A percentile compares a stretch with the other conserved stretches of the same genome.
phyloP scores from a whole-genome alignment of 2,888 invertebrate species.

The Erebia ligea region DNA sequence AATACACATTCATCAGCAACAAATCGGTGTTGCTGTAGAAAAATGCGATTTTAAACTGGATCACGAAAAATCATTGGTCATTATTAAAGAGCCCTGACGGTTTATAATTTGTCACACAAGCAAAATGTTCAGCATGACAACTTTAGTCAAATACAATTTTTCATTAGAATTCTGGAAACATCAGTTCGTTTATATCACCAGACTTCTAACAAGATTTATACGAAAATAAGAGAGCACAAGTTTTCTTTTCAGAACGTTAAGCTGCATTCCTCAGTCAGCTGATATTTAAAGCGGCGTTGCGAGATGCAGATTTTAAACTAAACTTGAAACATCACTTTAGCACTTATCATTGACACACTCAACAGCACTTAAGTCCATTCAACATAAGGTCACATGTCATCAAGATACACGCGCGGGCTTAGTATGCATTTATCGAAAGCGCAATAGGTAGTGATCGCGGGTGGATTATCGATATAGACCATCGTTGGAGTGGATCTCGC shows the following conservation, averaged over 20 bases:
- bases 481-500: slow-evolving; percentile 65
- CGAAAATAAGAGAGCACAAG: background rate
- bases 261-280: slow-evolving; percentile 4
- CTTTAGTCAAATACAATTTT: slow-evolving; percentile 49
- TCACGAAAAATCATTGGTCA: slow-evolving; percentile 45
- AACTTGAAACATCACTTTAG: slow-evolving; percentile 18
- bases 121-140: slow-evolving; percentile 55
- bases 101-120: slow-evolving; percentile 51
- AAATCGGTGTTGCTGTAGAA: too few species aligned
- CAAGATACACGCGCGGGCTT: slow-evolving; percentile 14
- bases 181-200: slow-evolving; percentile 39
- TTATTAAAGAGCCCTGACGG: slow-evolving; percentile 46
- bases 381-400: slow-evolving; percentile 33
- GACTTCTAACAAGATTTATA: background rate
- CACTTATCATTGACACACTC: slow-evolving; percentile 22
- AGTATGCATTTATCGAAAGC: slow-evolving; percentile 18
- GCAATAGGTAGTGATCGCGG: slow-evolving; percentile 34
- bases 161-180: slow-evolving; percentile 56
- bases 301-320: background rate
- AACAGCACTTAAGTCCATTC: slow-evolving; percentile 29
- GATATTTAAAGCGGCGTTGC: background rate
- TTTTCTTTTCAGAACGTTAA: slow-evolving; percentile 5
- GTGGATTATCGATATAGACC: slow-evolving; percentile 42
- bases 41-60: slow-evolving; percentile 46
- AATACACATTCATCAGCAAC: background rate